Evolutionary conservation across 2,797 vertebrate species (phyloP).

Genomic region (Parambassis ranga): DNA sequence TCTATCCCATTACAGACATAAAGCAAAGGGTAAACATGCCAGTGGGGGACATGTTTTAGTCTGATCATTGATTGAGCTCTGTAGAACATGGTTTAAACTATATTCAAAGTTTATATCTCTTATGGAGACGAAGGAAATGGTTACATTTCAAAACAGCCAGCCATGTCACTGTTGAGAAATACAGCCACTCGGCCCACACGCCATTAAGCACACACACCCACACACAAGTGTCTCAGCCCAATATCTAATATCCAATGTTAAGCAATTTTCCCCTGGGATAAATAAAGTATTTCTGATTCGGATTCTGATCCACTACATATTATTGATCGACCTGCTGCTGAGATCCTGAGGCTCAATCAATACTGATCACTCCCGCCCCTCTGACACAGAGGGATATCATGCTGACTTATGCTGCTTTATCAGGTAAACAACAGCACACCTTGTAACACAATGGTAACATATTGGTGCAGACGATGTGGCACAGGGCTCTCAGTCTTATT

Average conservation of each 20-base stretch:
- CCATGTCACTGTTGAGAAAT: no score
- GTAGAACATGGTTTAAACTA: not conserved
- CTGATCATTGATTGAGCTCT: not conserved
- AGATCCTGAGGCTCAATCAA: constrained; percentile 3
- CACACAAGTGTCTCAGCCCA: no score
- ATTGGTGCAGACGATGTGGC: not conserved
- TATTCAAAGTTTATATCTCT: no score
- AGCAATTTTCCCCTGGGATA: no score
- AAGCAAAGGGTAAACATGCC: not conserved
- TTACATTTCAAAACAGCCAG: no score
- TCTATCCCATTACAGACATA: not conserved
- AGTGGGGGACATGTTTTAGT: not conserved
- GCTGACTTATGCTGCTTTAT: not conserved
- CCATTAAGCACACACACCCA: no score
- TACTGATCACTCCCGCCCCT: constrained; percentile 14
- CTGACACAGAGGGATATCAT: not conserved
- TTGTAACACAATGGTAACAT: not conserved
- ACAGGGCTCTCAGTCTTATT: not conserved
- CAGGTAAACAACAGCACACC: not conserved
- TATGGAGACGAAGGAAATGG: no score
- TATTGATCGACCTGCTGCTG: constrained; percentile 18
- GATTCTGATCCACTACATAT: no score
- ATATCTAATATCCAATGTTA: no score
- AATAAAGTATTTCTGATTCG: no score
- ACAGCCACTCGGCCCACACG: no score